Base-by-base conservation (phyloP, 2,888 invertebrate species). In the Hydroisotoma schaefferi region DNA sequence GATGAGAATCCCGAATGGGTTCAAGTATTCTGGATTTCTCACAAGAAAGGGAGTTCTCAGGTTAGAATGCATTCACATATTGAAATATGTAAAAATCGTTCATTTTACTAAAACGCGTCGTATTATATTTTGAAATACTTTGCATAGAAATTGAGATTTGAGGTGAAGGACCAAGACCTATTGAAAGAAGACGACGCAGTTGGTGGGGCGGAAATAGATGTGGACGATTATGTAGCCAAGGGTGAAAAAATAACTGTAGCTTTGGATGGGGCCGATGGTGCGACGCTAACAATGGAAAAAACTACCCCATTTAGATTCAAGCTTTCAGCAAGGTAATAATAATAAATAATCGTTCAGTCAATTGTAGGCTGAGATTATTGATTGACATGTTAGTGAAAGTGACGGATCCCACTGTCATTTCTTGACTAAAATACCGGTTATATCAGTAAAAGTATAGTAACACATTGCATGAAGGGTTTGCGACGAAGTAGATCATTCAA, bases 131-230 rank as follows among this genome's bases (percentile, higher is more conserved):
- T n/a, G n/a, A n/a, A n/a, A n/a, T n/a, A 33, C 33, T 10, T 40
- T 40, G 3, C 53, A n/a, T n/a, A 69, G 63, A 69, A 68, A 63
- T 67, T 67, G 68, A 63, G 63, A 25, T 68, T 71, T 37, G 65
- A 67, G 33, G 40, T 71, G 5, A 56, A 55, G n/a, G 69, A 71
- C 27, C 56, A 63, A 38, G 69, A 71, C 37, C 48, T 59, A 10
- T 37, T 69, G 27, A 54, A 61, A 26, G 59, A 64, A 37, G 71
- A 69, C 37, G 69, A 71, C 52, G 59, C 67, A 18, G 55, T 70
- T 2, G 71, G 68, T 28, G 67, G 70, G 38, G 68, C 62, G 1
- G 63, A 54, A 27, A 40, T 70, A 1, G 65, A 65, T 59, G 61
- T 69, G 0, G 71, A 71, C 38, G 60, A 68, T 10, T 71, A 68